Conservation (phyloP, 2,113 vertebrate species). For the Salminus brasiliensis region DNA sequence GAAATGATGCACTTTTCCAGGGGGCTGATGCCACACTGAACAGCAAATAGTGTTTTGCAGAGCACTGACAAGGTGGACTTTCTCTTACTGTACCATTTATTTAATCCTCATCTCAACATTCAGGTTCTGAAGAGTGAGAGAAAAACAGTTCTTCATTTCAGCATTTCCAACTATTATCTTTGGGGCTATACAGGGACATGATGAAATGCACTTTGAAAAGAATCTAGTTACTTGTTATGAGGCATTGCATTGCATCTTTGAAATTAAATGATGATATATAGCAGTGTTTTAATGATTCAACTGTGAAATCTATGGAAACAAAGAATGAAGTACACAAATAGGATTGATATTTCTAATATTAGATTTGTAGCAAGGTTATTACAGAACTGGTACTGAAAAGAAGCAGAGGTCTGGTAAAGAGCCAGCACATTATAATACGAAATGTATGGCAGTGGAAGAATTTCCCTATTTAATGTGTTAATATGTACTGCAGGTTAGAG, state of each 20-base stretch:
- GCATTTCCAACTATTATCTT: slow-evolving; percentile 43
- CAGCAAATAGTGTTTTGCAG: slow-evolving; percentile 24
- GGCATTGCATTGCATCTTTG: slow-evolving; percentile 45
- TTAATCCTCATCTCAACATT: slow-evolving; percentile 24
- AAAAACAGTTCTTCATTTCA: slow-evolving; percentile 26
- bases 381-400: slow-evolving; percentile 3
- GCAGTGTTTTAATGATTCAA: slow-evolving; percentile 35
- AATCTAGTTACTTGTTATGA: slow-evolving; percentile 48
- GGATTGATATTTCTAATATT: slow-evolving; percentile 6
- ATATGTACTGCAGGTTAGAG: slow-evolving; percentile 10
- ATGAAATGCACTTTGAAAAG: slow-evolving; percentile 69
- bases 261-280: slow-evolving; percentile 31
- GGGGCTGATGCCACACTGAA: slow-evolving; percentile 60
- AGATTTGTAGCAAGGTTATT: slow-evolving; percentile 9
- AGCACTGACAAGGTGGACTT: slow-evolving; percentile 43
- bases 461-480: slow-evolving; percentile 15
- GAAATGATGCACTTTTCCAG: slow-evolving; percentile 64
- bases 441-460: slow-evolving; percentile 19
- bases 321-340: not conserved
- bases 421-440: slow-evolving; percentile 26
- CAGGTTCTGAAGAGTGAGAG: slow-evolving; percentile 20
- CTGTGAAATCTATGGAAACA: slow-evolving; percentile 33
- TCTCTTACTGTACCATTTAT: slow-evolving; percentile 41
- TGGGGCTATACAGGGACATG: slow-evolving; percentile 64
- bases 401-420: not conserved